Evolutionary conservation across 92 coral and sea anemone genomes (phyloP), one percentile per base, ranked within the genome.

Genomic region (Actinernus sp.): DNA sequence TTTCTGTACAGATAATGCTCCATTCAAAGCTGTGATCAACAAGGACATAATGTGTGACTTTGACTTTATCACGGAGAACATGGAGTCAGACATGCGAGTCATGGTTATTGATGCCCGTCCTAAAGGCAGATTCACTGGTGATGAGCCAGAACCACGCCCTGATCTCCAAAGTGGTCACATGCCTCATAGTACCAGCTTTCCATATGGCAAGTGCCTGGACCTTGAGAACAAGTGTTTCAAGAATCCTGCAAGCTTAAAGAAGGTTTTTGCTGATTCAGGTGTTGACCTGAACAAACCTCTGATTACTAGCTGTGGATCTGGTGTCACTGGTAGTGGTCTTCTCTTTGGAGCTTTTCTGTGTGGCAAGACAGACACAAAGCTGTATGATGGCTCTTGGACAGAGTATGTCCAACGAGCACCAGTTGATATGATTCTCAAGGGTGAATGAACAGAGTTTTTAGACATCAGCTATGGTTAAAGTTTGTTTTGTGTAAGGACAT

Each of bases 311-410:
- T 94, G 98, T 91, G 98, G 97, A 1, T 87, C 97, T 23, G 98
- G 97, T 2, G 73, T 94, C 17, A 75, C 95, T 21, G 97, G 92
- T 0, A 63, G 85, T 31, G 62, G 94, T 17, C 26, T 94, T 20
- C 68, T 88, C 31, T 75, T 94, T 49, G 98, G 88, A 0, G 73
- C 92, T 22, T 84, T 83, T 58, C 62, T 87, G 79, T 68, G 90
- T 81, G 97, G 92, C 7, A 84, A 81, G 47, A 72, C 65, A 2
- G 95, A 91, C 76, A 84, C 83, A 27, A 84, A 55, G 63, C 79
- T 94, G 31, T 94, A 91, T 33, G 98, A 94, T 77, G 98, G 98
- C 24, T 91, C 98, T 1, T 94, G 98, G 98, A 81, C 88, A 0
- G 98, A 94, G 57, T 94, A 81, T 83, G 92, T 79, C 3, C 91